These are phyloP conservation scores for Ceramica pisi DNA, from an alignment of 2,888 invertebrate genomes.

Conservation along the genomic window DNA sequence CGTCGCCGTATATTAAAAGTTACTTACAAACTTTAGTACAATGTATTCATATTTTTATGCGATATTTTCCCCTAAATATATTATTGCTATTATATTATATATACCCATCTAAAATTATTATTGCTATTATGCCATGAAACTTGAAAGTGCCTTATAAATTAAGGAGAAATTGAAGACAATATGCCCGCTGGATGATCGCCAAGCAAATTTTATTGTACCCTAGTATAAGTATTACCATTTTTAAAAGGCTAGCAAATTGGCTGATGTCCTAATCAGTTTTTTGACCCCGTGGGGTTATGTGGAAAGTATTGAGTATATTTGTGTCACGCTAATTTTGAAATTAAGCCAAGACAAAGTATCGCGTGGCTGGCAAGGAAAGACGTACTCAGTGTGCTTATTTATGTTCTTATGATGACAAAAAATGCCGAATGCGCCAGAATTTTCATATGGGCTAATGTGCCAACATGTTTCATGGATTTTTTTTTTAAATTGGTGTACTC, in stretches of 20 bases:
- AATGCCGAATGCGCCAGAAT: neutral
- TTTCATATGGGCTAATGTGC: neutral
- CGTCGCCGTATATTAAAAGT: neutral
- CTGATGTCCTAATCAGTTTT: constrained; percentile 52
- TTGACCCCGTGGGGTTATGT: constrained; percentile 44
- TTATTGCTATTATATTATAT: constrained; percentile 24
- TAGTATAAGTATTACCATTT: constrained; percentile 31
- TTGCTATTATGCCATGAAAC: constrained; percentile 29
- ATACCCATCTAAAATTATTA: constrained; percentile 20
- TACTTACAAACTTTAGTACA: constrained; percentile 9
- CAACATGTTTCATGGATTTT: neutral
- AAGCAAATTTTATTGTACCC: constrained; percentile 29
- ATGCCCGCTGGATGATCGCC: constrained; percentile 53
- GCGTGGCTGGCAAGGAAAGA: neutral
- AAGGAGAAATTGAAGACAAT: constrained; percentile 9
- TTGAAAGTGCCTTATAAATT: constrained; percentile 28
- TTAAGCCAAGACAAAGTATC: constrained; percentile 33
- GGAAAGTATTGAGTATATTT: constrained; percentile 8
- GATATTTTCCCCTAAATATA: constrained; percentile 2
- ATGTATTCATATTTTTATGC: constrained; percentile 37
- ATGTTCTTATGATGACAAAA: neutral
- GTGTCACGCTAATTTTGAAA: constrained; percentile 26
- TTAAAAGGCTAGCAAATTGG: constrained; percentile 46
- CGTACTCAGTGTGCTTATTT: neutral
- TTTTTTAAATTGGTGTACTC: too few species aligned